A percentile compares a stretch with the other conserved stretches of the same genome.
phyloP scores from a whole-genome alignment of 2,113 vertebrate genomes.

The Melanocharis versteri region DNA sequence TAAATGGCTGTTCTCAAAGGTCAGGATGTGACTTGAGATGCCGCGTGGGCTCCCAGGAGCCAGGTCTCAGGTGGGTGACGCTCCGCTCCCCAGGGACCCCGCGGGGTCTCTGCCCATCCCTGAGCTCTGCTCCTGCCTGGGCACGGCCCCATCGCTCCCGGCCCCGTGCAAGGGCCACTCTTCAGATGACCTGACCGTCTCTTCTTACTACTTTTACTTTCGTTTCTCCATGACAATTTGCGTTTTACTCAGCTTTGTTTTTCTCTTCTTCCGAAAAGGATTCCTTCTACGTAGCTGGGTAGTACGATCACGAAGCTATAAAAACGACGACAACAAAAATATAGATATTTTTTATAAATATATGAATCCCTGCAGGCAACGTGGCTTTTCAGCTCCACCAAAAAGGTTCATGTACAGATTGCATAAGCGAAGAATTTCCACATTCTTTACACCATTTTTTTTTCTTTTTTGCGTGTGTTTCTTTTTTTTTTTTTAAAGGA shows the following conservation, averaged over 20 bases:
- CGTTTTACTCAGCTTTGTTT: not conserved
- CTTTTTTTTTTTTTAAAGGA: not conserved
- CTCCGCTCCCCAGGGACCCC: not conserved
- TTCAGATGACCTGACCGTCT: not conserved
- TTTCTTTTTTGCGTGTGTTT: not conserved
- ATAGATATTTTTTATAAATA: constrained; percentile 66
- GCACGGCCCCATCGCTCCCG: not conserved
- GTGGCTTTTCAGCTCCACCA: constrained; percentile 62
- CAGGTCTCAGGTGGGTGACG: not conserved
- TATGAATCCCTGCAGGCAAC: constrained; percentile 68
- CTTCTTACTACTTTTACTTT: not conserved
- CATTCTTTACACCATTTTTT: constrained; percentile 57
- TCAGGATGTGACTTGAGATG: not conserved
- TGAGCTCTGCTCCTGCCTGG: not conserved
- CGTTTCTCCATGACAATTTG: not conserved
- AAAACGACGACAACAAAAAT: constrained; percentile 70
- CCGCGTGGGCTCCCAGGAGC: not conserved
- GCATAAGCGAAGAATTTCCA: constrained; percentile 65
- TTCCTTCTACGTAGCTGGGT: constrained; percentile 25
- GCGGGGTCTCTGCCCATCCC: not conserved
- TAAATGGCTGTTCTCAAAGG: not conserved
- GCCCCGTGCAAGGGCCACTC: not conserved
- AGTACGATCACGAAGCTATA: constrained; percentile 70
- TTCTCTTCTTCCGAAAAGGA: constrained; percentile 27
- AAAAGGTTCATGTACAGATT: constrained; percentile 69